A percentile compares a stretch with the other conserved stretches of the same genome.
Conservation (phyloP, 2,888 invertebrate species). For the Esperia sulphurella region DNA sequence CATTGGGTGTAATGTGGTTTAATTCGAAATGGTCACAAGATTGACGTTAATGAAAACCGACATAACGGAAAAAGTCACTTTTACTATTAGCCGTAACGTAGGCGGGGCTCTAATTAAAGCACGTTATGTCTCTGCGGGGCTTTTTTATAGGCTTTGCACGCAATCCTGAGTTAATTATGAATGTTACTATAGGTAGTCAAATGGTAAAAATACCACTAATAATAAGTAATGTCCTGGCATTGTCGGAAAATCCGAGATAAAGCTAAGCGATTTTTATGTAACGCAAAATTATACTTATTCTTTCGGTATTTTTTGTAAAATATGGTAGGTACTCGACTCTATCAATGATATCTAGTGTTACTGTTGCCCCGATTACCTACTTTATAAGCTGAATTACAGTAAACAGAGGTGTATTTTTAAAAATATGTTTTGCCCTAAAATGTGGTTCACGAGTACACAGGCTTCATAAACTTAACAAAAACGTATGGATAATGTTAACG, state of each 20-base stretch:
- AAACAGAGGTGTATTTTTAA: too few species aligned
- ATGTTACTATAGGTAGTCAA: too few species aligned
- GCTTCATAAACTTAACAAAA: constrained; percentile 22
- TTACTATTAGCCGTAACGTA: constrained; percentile 31
- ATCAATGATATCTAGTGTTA: too few species aligned
- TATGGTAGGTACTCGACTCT: too few species aligned
- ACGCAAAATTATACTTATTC: too few species aligned
- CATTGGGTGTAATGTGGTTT: not conserved
- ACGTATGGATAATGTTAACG: constrained; percentile 40
- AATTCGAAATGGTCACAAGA: constrained; percentile 29
- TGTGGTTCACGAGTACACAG: not conserved
- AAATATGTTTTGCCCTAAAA: not conserved
- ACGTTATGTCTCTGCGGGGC: constrained; percentile 30
- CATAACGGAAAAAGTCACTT: constrained; percentile 34
- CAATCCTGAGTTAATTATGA: constrained; percentile 20
- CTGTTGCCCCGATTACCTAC: too few species aligned
- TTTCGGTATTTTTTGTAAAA: too few species aligned
- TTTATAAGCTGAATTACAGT: too few species aligned
- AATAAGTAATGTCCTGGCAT: too few species aligned
- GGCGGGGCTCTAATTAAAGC: constrained; percentile 56
- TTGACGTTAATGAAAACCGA: constrained; percentile 41
- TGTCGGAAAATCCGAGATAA: too few species aligned
- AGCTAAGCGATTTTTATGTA: too few species aligned
- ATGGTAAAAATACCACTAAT: too few species aligned
- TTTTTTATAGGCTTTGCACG: constrained; percentile 18